Conservation (phyloP, 2,113 vertebrate species). For the Cololabis saira region DNA sequence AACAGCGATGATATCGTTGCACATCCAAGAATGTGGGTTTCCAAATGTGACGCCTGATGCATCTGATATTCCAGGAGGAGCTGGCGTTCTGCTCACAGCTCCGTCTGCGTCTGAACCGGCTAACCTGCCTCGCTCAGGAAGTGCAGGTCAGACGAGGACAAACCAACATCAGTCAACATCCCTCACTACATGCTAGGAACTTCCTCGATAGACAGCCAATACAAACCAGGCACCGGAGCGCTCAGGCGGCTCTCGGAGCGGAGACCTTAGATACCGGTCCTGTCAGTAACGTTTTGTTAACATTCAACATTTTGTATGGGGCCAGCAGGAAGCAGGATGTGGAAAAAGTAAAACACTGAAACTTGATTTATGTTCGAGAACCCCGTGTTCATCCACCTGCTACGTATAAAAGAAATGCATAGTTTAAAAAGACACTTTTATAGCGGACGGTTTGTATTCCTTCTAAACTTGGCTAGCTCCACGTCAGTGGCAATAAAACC, state of each 20-base stretch:
- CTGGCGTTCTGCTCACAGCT: conserved; percentile 24
- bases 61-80: conserved; percentile 21
- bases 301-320: conserved; percentile 33
- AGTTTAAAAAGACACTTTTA: conserved; percentile 48
- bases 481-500: conserved; percentile 29
- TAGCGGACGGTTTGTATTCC: conserved; percentile 11
- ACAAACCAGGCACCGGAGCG: conserved; percentile 21
- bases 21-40: conserved; percentile 22
- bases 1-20: conserved; percentile 17
- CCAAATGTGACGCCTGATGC: conserved; percentile 5
- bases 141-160: conserved; percentile 58
- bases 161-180: conserved; percentile 19
- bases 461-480: conserved; percentile 41
- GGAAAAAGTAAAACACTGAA: conserved; percentile 39
- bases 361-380: conserved; percentile 46
- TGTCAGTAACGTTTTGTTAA: conserved; percentile 32
- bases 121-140: conserved; percentile 42
- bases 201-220: conserved; percentile 38
- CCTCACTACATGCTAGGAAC: conserved; percentile 2
- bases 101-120: conserved; percentile 18
- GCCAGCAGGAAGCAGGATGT: conserved; percentile 60
- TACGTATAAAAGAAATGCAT: conserved; percentile 34
- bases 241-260: conserved; percentile 2
- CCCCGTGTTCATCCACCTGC: conserved; percentile 45
- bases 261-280: conserved; percentile 23